Evolutionary conservation across 2,113 vertebrate genomes (phyloP).

Genomic region (Phocoena sinus): DNA sequence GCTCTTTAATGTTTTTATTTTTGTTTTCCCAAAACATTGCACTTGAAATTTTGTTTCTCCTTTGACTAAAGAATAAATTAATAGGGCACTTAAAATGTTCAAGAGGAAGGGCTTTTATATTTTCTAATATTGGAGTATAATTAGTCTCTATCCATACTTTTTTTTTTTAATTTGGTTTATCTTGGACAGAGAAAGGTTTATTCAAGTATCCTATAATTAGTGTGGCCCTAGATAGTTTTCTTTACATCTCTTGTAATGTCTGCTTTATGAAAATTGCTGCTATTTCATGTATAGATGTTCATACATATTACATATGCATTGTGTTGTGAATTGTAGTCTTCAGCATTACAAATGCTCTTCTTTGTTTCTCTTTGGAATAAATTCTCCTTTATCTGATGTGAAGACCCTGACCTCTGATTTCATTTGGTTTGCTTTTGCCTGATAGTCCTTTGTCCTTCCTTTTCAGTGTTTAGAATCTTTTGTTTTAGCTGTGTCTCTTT

Average conservation of each 20-base stretch:
- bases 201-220: not conserved
- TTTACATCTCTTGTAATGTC: not conserved
- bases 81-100: not conserved
- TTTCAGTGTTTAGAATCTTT: not conserved
- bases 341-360: not conserved
- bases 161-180: not conserved
- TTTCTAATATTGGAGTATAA: not conserved
- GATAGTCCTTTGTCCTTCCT: not conserved
- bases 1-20: not conserved
- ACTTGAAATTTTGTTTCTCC: not conserved
- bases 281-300: not conserved
- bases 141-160: not conserved
- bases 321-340: not conserved
- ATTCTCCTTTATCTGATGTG: not conserved
- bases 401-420: not conserved
- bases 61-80: conserved; percentile 15
- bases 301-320: not conserved
- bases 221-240: not conserved
- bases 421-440: not conserved
- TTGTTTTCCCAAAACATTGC: conserved; percentile 7
- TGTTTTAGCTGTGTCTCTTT: not conserved
- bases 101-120: not conserved
- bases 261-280: not conserved
- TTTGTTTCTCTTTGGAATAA: not conserved
- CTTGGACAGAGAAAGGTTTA: not conserved